phyloP scores from a whole-genome alignment of 1,140 invertebrate species.

The Hormaphis cornu region DNA sequence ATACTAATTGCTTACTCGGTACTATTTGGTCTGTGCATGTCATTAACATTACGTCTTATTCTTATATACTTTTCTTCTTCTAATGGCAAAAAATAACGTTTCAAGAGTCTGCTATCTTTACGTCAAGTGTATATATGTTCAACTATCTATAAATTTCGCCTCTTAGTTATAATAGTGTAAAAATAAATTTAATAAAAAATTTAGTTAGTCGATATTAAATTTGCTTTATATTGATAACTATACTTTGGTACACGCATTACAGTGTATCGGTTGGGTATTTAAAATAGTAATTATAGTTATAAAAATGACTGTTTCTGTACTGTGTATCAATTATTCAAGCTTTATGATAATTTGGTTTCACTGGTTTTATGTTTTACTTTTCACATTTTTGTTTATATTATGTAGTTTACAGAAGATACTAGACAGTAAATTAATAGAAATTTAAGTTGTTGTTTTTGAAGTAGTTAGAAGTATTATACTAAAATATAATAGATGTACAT shows the following conservation, averaged over 20 bases:
- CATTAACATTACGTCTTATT: background rate
- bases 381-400: background rate
- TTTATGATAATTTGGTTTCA: background rate
- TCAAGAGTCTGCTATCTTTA: constrained; percentile 14
- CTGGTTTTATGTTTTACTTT: background rate
- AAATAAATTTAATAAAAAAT: too few species aligned
- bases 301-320: background rate
- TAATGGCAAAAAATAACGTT: background rate
- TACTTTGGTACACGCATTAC: too few species aligned
- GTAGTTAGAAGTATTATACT: too few species aligned
- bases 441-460: too few species aligned
- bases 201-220: too few species aligned
- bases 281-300: background rate
- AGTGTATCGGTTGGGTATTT: too few species aligned
- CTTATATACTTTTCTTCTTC: background rate
- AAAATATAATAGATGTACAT: too few species aligned
- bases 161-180: too few species aligned
- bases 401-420: constrained; percentile 7
- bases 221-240: too few species aligned
- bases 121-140: background rate
- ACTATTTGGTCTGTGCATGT: constrained; percentile 20
- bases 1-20: constrained; percentile 20
- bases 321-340: background rate
- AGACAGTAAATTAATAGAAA: too few species aligned
- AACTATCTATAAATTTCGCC: background rate